Base-by-base conservation (phyloP, 2,113 vertebrate genomes). In the Xiphophorus couchianus region DNA sequence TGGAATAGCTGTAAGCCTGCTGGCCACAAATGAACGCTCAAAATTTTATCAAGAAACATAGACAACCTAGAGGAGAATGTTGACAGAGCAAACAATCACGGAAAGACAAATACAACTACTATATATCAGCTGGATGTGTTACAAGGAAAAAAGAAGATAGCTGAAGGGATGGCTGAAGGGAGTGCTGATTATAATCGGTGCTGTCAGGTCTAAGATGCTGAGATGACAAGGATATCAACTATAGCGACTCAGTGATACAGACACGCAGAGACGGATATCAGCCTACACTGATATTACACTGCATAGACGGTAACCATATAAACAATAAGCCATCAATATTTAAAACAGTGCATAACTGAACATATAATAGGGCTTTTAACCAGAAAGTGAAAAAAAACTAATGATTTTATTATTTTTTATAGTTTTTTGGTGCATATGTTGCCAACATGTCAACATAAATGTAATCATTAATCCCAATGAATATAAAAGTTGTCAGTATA, bases 191-290 rank as follows among this genome's bases (percentile, higher is more conserved):
- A 80, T 89, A 77, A 92, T 93, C 86, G 60, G 74, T 70, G 71
- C 80, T 89, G 89, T 91, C 90, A 90, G 76, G 76, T 87, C 85
- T 80, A 91, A 91, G 89, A 89, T 89, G 86, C 78, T 90, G 81
- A 89, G 84, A 90, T 90, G 88, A 91, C 88, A 80, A 78, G 66
- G 82, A 90, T 85, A 92, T 88, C 86, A 84, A 81, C 79, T 79
- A 74, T 78, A 89, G 88, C 88, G 81, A 74, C 76, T 75, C 76
- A 61, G 74, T 85, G 82, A 89, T 84, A 82, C 74, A 90, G 82
- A 88, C 80, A 82, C 62, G 80, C 62, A 88, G 48, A 83, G 86
- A 92, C 84, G 86, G 77, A 85, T 82, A 88, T 90, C 83, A 86
- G 69, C 62, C 73, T 74, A 83, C 73, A 80, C 78, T 83, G 83